Evolutionary conservation across 2,113 vertebrate species (phyloP).

Genomic region (Ahaetulla prasina): DNA sequence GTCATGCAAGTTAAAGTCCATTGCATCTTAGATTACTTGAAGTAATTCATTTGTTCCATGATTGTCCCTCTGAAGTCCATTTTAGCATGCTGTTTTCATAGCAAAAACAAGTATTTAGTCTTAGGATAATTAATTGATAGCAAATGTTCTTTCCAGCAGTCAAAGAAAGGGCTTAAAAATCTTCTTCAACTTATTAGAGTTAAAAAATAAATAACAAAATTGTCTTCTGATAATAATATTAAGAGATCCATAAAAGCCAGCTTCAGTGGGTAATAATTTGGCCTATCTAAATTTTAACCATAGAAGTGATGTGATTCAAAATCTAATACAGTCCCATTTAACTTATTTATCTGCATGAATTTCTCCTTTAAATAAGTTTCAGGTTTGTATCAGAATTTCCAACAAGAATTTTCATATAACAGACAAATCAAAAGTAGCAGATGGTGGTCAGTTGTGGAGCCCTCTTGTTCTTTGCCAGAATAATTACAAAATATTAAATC

Average conservation of each 20-base stretch:
- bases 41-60: neutral
- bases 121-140: neutral
- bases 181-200: neutral
- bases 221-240: neutral
- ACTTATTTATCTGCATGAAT: neutral
- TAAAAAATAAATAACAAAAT: neutral
- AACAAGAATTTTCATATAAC: neutral
- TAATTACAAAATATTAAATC: neutral
- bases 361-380: neutral
- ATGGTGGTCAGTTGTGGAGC: neutral
- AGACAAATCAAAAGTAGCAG: neutral
- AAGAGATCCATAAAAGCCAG: neutral
- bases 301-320: neutral
- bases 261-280: neutral
- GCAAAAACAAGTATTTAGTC: neutral
- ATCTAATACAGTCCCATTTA: neutral
- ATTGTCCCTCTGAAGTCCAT: neutral
- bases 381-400: neutral
- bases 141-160: neutral
- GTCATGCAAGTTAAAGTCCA: neutral
- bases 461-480: neutral
- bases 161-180: neutral
- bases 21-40: neutral
- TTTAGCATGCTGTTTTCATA: neutral
- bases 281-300: neutral